Percentiles rank a stretch among this genome's conserved stretches.
Conservation (phyloP, 2,113 vertebrate genomes). For the Labeo rohita region DNA sequence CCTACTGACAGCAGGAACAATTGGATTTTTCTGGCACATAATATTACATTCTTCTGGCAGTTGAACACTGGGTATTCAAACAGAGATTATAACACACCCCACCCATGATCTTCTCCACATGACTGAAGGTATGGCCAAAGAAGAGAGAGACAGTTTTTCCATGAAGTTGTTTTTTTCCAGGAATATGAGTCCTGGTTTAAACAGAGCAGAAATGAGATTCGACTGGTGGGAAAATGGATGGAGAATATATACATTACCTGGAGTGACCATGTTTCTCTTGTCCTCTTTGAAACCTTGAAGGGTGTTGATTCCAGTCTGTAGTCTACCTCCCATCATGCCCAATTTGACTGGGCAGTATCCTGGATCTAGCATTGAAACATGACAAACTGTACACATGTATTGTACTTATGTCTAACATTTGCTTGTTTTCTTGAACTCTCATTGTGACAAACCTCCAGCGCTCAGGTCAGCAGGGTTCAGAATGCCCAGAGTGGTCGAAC, state of each 20-base stretch:
- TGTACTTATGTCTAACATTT: not conserved
- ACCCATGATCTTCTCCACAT: slow-evolving; percentile 25
- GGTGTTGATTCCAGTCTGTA: slow-evolving; percentile 91
- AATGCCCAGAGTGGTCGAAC: slow-evolving; percentile 91
- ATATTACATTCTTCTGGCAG: not conserved
- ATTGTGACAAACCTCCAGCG: slow-evolving; percentile 79
- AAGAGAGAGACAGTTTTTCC: not conserved
- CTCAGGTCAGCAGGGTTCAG: slow-evolving; percentile 86
- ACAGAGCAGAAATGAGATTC: not conserved
- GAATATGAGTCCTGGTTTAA: not conserved
- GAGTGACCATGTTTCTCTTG: slow-evolving; percentile 93
- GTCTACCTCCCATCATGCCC: slow-evolving; percentile 89
- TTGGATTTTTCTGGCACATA: not conserved
- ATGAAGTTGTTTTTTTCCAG: not conserved
- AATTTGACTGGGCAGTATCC: slow-evolving; percentile 90
- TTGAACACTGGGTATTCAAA: slow-evolving; percentile 11
- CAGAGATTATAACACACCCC: not conserved
- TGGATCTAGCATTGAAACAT: slow-evolving; percentile 75
- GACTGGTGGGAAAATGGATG: not conserved
- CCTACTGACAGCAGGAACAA: slow-evolving; percentile 6
- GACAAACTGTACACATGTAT: not conserved
- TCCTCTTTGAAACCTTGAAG: slow-evolving; percentile 97
- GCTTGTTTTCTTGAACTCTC: not conserved
- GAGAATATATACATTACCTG: slow-evolving; percentile 75
- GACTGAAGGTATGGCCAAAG: not conserved